Percentiles rank a stretch among this genome's conserved stretches.
These are phyloP conservation scores for Paracentrotus lividus DNA, from an alignment of 53 echinoderm and acorn worm species.

Conservation along the genomic window DNA sequence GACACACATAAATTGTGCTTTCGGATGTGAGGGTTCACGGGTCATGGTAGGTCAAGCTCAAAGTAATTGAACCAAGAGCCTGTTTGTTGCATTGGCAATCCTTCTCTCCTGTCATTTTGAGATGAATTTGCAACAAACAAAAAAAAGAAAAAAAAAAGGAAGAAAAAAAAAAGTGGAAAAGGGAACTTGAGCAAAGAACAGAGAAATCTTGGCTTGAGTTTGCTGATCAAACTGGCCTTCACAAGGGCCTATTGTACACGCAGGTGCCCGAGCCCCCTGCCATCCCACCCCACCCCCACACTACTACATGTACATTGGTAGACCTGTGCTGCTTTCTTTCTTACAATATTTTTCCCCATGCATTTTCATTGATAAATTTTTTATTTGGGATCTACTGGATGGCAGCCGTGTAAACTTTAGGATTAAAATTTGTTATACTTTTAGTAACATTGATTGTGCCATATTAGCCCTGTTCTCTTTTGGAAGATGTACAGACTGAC, in stretches of 20 bases:
- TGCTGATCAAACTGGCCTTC: conserved; percentile 3
- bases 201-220: background rate
- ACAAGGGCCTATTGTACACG: background rate
- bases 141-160: no score
- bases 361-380: no score
- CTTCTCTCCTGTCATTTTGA: conserved; percentile 35
- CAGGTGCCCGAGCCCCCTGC: background rate
- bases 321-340: no score
- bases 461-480: no score
- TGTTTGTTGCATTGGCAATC: conserved; percentile 62
- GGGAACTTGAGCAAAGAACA: background rate
- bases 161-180: no score
- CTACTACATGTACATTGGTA: background rate
- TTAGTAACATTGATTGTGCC: no score
- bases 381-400: no score
- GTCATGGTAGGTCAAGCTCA: conserved; percentile 53
- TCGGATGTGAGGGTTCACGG: conserved; percentile 12
- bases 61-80: conserved; percentile 61
- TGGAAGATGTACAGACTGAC: no score
- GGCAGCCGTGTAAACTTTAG: no score
- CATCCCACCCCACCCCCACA: no score
- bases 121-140: background rate
- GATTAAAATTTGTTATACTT: no score
- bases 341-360: no score
- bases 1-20: conserved; percentile 47